Base-by-base conservation (phyloP, 2,113 vertebrate species). In the Empidonax alnorum region DNA sequence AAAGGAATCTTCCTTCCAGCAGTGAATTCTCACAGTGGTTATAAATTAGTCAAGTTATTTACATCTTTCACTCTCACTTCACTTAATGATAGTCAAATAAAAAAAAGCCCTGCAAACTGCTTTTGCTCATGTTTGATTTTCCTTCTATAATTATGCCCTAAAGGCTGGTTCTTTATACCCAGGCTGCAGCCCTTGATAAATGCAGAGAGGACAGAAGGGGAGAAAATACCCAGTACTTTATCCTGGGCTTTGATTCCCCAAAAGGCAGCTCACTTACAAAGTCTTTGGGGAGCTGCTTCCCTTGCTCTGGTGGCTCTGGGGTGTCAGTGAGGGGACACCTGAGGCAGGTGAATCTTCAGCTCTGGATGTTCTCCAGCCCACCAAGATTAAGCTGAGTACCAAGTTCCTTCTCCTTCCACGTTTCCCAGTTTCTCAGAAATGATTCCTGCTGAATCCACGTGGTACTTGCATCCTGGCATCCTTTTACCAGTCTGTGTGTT, bases 61-160 rank as follows among this genome's bases (percentile, higher is more conserved):
- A 82, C 93, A 74, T 93, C 91, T 77, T 62, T 80, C 93, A 37
- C 74, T 87, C 61, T 73, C 79, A 75, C 81, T 87, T 79, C 89
- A 37, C 67, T 89, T 96, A 91, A 94, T 85, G 91, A 86, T 55
- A 96, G 87, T 47, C 83, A 93, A 92, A 87, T 18, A 68, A 42
- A 77, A 73, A 73, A 80, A 33, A 5, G 3, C 23, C 53, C 84
- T 58, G 62, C 82, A 87, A 93, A 89, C 78, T 83, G 14, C 80
- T 91, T 85, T 66, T 68, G 56, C 78, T 96, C 79, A 79, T 87
- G 88, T 97, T 96, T 93, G 85, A 79, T 96, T 94, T 97, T 90
- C 92, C 80, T 61, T 63, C 82, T 82, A 53, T 95, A 95, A 94
- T 83, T 65, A 96, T 83, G 85, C 90, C 95, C 88, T 76, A 24